A percentile compares a stretch with the other conserved stretches of the same genome.
Conservation (phyloP, 2,797 vertebrate genomes). For the Microctenopoma steveboyesi region DNA sequence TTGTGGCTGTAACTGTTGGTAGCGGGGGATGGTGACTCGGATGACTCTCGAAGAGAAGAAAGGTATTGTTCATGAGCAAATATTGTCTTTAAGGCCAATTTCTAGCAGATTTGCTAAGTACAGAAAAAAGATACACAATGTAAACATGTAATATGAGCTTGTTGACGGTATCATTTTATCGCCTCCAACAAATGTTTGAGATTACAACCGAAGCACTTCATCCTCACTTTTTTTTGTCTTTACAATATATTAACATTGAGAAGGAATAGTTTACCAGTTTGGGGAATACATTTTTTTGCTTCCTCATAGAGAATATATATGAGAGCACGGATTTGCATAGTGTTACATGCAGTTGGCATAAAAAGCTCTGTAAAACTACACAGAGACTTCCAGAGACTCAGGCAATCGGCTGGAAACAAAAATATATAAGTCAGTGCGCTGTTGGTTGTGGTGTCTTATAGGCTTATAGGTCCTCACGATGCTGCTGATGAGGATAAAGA, state of each 20-base stretch:
- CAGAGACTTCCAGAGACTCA: slow-evolving; percentile 2
- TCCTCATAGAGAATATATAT: too few relatives aligned
- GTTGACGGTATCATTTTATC: background rate
- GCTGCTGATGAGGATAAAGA: slow-evolving; percentile 43
- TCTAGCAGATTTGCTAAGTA: background rate
- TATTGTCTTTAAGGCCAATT: slow-evolving; percentile 1
- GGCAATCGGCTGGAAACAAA: slow-evolving; percentile 14
- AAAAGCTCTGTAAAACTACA: slow-evolving; percentile 6
- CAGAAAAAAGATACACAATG: background rate
- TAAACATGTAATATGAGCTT: background rate
- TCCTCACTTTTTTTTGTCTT: background rate
- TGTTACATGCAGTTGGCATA: background rate
- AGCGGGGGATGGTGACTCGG: slow-evolving; percentile 24
- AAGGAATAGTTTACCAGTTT: background rate
- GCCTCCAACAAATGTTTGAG: too few relatives aligned
- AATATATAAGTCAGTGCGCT: slow-evolving; percentile 7
- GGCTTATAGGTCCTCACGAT: slow-evolving; percentile 34
- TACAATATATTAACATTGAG: background rate
- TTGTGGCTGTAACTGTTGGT: slow-evolving; percentile 65
- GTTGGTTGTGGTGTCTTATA: slow-evolving; percentile 11
- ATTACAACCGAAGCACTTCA: too few relatives aligned
- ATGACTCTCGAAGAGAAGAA: slow-evolving; percentile 19
- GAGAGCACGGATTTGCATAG: background rate
- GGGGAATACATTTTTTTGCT: background rate
- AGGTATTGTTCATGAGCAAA: slow-evolving; percentile 1